Base-by-base conservation (phyloP, 1,140 invertebrate species). In the Lepidotrigona ventralis region DNA sequence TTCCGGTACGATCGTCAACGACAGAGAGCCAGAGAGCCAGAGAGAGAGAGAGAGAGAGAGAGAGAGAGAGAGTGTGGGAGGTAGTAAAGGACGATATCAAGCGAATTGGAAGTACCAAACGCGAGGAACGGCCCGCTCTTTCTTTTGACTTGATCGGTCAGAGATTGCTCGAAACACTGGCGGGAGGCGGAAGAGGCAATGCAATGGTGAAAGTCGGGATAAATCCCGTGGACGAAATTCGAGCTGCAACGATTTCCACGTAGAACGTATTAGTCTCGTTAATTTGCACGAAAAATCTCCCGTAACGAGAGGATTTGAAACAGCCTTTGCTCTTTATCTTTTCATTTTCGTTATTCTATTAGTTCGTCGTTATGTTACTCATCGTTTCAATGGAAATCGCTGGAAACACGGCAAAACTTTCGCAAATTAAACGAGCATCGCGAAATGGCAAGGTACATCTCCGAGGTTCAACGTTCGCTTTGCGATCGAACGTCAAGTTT, bases 71-170 rank as follows among this genome's bases (percentile, higher is more conserved):
- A 26, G 53, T n/a, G 76, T 8, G 39, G 1, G 51, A 53, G 51
- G 81, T n/a, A 83, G 80, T 23, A 60, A 78, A 76, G 53, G 29
- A 71, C 54, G 74, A 54, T 81, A 79, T 87, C 75, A 63, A 80
- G 68, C 77, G 86, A 80, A 88, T 85, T 82, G 86, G 77, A 85
- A 88, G 83, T 80, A 75, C 64, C 56, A 60, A 79, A 85, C 79
- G 83, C 70, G 74, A 76, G 79, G 56, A 68, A 82, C 15, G 82
- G 75, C 79, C 75, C 39, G 60, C 56, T 76, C 75, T 77, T 85
- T 82, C 86, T 73, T 84, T 76, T 80, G 64, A 85, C 79, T 56
- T 15, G 26, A 60, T 39, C 72, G 79, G 58, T 85, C 75, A 68
- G 72, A 70, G 64, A 80, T 78, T 64, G 60, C 68, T 80, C 54